Conservation (phyloP, 1,140 invertebrate species). For the Idris sp. region DNA sequence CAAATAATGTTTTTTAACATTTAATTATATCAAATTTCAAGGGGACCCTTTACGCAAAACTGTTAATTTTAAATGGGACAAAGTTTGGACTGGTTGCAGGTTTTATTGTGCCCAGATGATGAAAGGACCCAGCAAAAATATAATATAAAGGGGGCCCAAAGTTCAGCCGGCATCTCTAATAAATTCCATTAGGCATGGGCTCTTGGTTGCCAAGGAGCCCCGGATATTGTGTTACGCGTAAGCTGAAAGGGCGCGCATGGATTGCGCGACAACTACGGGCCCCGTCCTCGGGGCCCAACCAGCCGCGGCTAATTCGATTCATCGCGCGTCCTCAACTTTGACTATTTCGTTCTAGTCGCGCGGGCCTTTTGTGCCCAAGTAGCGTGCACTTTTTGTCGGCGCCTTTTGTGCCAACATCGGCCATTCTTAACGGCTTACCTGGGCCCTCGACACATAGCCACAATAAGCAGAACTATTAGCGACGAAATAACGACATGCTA, state of each 20-base stretch:
- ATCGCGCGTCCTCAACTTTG: constrained; percentile 49
- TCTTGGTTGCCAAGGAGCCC: constrained; percentile 68
- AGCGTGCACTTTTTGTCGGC: constrained; percentile 63
- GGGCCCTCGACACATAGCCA: constrained; percentile 40
- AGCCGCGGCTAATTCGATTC: constrained; percentile 75
- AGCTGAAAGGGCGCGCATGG: constrained; percentile 72
- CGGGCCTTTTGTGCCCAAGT: constrained; percentile 54
- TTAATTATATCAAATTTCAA: too few species aligned
- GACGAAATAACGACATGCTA: constrained; percentile 68
- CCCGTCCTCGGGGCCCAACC: constrained; percentile 62
- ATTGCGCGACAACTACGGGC: constrained; percentile 72
- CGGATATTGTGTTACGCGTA: constrained; percentile 76
- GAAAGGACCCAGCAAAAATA: constrained; percentile 14
- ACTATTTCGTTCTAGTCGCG: constrained; percentile 62
- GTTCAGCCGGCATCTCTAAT: constrained; percentile 68
- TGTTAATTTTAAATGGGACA: too few species aligned
- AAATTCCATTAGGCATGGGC: constrained; percentile 77
- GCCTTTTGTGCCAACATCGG: constrained; percentile 47
- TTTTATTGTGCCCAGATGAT: background rate
- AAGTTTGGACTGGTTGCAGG: too few species aligned
- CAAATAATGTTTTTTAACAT: too few species aligned
- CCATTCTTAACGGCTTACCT: constrained; percentile 59
- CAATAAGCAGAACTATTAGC: constrained; percentile 68
- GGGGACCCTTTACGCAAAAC: too few species aligned
- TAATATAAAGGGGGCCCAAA: constrained; percentile 30